Percentiles rank a stretch among this genome's conserved stretches.
Conservation (phyloP, 92 coral and sea anemone species). For the Phenganax stokvisi region DNA sequence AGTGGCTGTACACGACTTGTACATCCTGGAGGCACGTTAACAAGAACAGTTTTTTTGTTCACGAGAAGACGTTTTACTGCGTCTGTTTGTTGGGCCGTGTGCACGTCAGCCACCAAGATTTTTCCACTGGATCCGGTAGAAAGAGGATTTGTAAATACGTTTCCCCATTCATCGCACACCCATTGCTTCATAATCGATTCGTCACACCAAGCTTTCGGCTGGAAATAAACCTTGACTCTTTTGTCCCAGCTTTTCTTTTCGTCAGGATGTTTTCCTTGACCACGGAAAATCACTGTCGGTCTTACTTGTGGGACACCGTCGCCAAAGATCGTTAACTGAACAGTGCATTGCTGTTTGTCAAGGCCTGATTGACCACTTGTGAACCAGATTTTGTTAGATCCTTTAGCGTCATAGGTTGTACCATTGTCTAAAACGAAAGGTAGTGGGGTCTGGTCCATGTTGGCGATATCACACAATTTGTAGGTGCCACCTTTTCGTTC, state of each 20-base stretch:
- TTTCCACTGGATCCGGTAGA: conserved; percentile 12
- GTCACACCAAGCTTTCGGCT: conserved; percentile 41
- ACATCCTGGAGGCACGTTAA: conserved; percentile 40
- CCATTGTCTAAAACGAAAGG: conserved; percentile 39
- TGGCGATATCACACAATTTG: conserved; percentile 26
- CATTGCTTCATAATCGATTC: conserved; percentile 34
- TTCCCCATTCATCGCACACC: conserved; percentile 38
- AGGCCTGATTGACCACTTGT: conserved; percentile 30
- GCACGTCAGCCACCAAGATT: conserved; percentile 44
- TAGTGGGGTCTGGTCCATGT: conserved; percentile 38
- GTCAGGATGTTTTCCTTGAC: conserved; percentile 22
- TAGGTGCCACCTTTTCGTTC: conserved; percentile 16
- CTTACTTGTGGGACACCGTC: conserved; percentile 26
- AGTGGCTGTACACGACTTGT: conserved; percentile 38
- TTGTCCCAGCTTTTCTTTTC: conserved; percentile 38
- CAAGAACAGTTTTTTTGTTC: conserved; percentile 40
- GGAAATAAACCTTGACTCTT: conserved; percentile 31
- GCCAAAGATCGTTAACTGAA: conserved; percentile 34
- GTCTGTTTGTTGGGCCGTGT: conserved; percentile 43
- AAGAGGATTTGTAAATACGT: conserved; percentile 38
- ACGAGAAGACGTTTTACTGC: conserved; percentile 35
- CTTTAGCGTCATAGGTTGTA: conserved; percentile 30
- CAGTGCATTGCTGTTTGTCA: conserved; percentile 34
- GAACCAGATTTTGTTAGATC: conserved; percentile 36
- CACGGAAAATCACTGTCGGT: conserved; percentile 40